phyloP scores from a whole-genome alignment of 1,140 invertebrate species.

The Neuroterus valhalla region DNA sequence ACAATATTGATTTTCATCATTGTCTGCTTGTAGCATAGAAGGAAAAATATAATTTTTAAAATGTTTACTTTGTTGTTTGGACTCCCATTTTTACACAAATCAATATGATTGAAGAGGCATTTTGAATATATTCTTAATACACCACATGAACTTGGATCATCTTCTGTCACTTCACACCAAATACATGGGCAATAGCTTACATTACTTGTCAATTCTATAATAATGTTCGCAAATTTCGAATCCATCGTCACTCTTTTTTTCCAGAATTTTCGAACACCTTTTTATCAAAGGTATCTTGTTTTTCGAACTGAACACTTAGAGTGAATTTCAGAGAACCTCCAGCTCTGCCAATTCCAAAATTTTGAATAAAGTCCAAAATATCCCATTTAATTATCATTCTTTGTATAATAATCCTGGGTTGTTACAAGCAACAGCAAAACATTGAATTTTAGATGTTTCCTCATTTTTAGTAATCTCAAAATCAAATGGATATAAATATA shows the following conservation, averaged over 20 bases:
- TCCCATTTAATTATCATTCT: not conserved
- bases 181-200: conserved; percentile 32
- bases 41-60: conserved; percentile 13
- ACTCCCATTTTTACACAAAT: conserved; percentile 16
- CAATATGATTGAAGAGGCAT: conserved; percentile 24
- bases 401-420: not conserved
- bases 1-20: not conserved
- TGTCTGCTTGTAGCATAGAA: not conserved
- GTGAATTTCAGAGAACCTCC: conserved; percentile 26
- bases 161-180: conserved; percentile 29
- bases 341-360: not conserved
- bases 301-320: not conserved
- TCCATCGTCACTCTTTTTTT: conserved; percentile 16
- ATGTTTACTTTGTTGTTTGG: conserved; percentile 4
- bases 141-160: conserved; percentile 12
- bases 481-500: conserved; percentile 16
- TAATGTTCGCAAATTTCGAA: conserved; percentile 31
- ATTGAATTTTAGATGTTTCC: conserved; percentile 4
- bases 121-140: conserved; percentile 8
- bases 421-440: conserved; percentile 8
- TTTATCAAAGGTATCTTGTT: not conserved
- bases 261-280: not conserved
- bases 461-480: conserved; percentile 28
- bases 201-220: conserved; percentile 12
- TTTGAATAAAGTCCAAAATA: conserved; percentile 22